Base-by-base conservation (phyloP, 2,797 vertebrate species). In the Mormyrus hasselquistii region DNA sequence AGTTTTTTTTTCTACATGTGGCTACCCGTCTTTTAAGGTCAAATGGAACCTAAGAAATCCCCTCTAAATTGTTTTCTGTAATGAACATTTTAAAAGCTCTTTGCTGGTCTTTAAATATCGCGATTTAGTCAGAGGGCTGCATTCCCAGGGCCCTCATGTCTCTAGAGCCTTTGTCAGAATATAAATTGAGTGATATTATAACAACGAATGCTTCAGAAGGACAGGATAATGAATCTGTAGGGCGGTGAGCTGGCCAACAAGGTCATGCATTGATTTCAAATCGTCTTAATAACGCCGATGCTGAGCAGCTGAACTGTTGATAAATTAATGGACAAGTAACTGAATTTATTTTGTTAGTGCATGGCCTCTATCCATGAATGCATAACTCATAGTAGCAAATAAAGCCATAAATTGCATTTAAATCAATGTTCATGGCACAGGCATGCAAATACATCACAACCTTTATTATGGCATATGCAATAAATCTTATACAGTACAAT, bases 121-220 rank as follows among this genome's bases (percentile, higher is more conserved):
- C 96, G 95, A 96, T 95, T 98, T 96, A 97, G 96, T 96, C 95
- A 95, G 96, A 94, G 94, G 91, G 87, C 29, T 57, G 50, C 34
- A 4, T 86, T 86, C 29, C 92, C 93, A 2, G 85, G 50, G 8
- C 85, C 38, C 12, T 41, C 93, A 94, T 96, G 97, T 96, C 96
- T 95, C 95, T 95, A 92, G 98, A 97, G 97, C 93, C 95, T 94
- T 96, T 96, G 96, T 95, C 95, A 93, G 97, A 97, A 97, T 97
- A 98, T 97, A 98, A 98, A 99, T 98, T 96, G 97, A 98, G 96
- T 96, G 96, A 97, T 98, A 97, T 98, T 98, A 97, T 97, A 97
- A 97, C 96, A 94, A 95, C 95, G 93, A 92, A 94, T 93, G 97
- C 96, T 96, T 96, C 96, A 96, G 95, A 96, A 97, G 96, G 96